phyloP scores from a whole-genome alignment of 2,113 vertebrate genomes.

The Petroica traversi region DNA sequence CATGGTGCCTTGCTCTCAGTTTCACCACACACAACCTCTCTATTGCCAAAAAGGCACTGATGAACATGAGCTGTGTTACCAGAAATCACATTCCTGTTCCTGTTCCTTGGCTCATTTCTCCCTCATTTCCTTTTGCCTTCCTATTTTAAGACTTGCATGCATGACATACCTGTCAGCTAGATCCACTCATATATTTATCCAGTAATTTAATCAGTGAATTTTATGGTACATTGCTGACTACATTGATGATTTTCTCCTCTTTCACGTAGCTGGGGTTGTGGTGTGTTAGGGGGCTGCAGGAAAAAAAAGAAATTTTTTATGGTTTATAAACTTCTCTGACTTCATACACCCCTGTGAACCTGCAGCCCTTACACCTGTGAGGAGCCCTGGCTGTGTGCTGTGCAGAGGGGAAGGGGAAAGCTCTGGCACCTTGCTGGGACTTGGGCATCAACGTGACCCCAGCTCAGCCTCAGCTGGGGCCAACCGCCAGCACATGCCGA shows the following conservation, averaged over 20 bases:
- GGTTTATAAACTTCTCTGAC: too few relatives aligned
- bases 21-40: neutral
- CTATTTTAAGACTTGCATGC: constrained; percentile 39
- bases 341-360: too few relatives aligned
- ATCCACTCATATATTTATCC: constrained; percentile 47
- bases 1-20: neutral
- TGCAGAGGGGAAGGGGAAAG: neutral
- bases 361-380: neutral
- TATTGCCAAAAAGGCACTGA: neutral
- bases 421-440: neutral
- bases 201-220: constrained; percentile 33
- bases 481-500: fast-evolving
- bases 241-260: constrained; percentile 13
- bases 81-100: constrained; percentile 50
- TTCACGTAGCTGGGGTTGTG: neutral
- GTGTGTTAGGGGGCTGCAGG: neutral
- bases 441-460: neutral
- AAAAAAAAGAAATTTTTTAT: too few relatives aligned
- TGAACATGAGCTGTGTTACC: neutral
- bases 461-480: neutral
- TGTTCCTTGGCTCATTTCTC: constrained; percentile 48
- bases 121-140: constrained; percentile 43
- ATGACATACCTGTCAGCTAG: constrained; percentile 41
- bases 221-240: neutral
- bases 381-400: neutral